Evolutionary conservation across 2,113 vertebrate species (phyloP).

Genomic region (Silurus glanis): DNA sequence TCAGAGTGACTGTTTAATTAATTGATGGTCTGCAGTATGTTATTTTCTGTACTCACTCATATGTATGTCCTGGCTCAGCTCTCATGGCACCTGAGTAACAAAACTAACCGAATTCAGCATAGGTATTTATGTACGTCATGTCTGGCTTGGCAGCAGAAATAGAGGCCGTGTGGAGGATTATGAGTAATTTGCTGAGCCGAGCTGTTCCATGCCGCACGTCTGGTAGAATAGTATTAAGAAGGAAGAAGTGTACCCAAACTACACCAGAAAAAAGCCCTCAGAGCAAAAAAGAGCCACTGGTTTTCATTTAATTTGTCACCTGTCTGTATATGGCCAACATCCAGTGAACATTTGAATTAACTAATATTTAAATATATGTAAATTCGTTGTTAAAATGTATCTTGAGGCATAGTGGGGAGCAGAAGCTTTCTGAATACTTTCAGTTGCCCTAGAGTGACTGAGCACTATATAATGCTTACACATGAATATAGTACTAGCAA

Average conservation of each 20-base stretch:
- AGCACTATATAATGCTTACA: background rate
- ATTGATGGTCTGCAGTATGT: background rate
- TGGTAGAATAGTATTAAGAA: background rate
- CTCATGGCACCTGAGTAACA: background rate
- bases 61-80: background rate
- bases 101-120: background rate
- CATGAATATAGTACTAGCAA: background rate
- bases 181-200: background rate
- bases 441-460: background rate
- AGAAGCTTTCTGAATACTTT: constrained; percentile 9
- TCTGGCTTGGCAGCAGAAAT: background rate
- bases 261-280: background rate
- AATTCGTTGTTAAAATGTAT: background rate
- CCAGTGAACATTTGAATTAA: background rate
- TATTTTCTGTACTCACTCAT: background rate
- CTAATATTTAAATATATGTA: background rate
- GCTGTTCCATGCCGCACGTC: background rate
- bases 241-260: background rate
- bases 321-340: background rate
- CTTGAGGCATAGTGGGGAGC: background rate
- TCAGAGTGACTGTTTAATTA: background rate
- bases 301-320: background rate
- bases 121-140: background rate
- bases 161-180: background rate
- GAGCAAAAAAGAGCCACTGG: background rate